Percentiles rank a stretch among this genome's conserved stretches.
These are phyloP conservation scores for Vireo altiloquus DNA, from an alignment of 2,113 vertebrate species.

Conservation along the genomic window DNA sequence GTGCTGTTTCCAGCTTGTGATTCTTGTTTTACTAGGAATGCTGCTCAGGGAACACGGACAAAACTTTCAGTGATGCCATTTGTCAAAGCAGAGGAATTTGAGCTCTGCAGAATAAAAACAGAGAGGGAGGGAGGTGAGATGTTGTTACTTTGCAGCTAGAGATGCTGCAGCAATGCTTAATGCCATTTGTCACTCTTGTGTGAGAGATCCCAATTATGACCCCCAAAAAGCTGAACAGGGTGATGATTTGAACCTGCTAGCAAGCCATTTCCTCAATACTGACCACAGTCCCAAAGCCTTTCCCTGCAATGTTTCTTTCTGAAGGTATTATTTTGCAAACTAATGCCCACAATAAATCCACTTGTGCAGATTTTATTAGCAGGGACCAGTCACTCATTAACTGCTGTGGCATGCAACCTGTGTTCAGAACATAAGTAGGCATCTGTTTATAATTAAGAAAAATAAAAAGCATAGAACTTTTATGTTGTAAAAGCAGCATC, in stretches of 20 bases:
- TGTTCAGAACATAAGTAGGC: background rate
- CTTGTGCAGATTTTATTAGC: background rate
- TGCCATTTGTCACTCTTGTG: background rate
- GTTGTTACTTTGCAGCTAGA: background rate
- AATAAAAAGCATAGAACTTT: background rate
- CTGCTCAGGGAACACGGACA: background rate
- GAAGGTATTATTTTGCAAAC: background rate
- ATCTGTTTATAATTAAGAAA: background rate
- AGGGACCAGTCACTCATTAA: background rate
- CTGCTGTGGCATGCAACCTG: fast-evolving
- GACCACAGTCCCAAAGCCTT: background rate
- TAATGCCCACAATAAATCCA: background rate
- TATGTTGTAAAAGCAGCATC: background rate
- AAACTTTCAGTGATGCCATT: background rate
- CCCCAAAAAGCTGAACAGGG: background rate
- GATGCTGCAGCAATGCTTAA: background rate
- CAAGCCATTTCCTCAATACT: background rate
- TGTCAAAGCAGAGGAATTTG: background rate
- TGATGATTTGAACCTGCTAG: background rate
- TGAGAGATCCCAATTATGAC: background rate
- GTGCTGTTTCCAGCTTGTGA: background rate
- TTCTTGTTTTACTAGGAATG: background rate
- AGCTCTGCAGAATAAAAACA: background rate
- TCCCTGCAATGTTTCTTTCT: background rate
- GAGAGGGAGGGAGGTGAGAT: background rate